Base-by-base conservation (phyloP, 1,140 invertebrate genomes). In the Eupristina koningsbergeri region DNA sequence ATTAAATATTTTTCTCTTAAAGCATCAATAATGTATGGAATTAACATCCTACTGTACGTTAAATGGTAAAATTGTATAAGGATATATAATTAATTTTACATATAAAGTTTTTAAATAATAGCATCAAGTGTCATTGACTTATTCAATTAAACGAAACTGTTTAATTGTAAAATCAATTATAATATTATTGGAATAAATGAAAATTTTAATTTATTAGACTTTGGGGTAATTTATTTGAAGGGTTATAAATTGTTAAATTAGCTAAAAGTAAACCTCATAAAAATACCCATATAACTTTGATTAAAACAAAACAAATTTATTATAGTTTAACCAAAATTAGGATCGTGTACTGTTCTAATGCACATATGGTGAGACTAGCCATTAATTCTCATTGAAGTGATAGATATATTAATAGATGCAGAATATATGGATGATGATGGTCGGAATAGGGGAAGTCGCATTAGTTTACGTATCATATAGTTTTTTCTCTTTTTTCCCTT, bases 311-410 rank as follows among this genome's bases (percentile, higher is more conserved):
- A 75, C 53, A 47, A 63, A 81, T 84, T 67, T 78, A 81, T 85
- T 63, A 80, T 61, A 85, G 85, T 63, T 87, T 47, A 67, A 50
- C 76, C 50, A 79, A 77, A 83, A 85, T 80, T 77, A 67, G 82
- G 77, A 85, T 85, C 83, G 84, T 86, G 86, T 83, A 83, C 36
- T 47, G 53, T 61, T 29, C 45, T 53, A n/a, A 45, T 69, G 61
- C 69, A 86, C 87, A 87, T 87, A 86, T 88, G 87, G 85, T 86
- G 79, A 87, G 88, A 88, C 88, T 86, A 88, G 88, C 86, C 88
- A 87, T 83, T 79, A 80, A 63, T 53, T 80, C 73, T 1, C 26
- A 29, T 34, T 26, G 22, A 26, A 6, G 6, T 50, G 67, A 77
- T 58, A 58, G 53, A 63, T 84, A 74, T 73, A 64, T n/a, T 29